Percentiles rank a stretch among this genome's conserved stretches.
Conservation (phyloP, 2,113 vertebrate species). For the Gobiocypris rarus region DNA sequence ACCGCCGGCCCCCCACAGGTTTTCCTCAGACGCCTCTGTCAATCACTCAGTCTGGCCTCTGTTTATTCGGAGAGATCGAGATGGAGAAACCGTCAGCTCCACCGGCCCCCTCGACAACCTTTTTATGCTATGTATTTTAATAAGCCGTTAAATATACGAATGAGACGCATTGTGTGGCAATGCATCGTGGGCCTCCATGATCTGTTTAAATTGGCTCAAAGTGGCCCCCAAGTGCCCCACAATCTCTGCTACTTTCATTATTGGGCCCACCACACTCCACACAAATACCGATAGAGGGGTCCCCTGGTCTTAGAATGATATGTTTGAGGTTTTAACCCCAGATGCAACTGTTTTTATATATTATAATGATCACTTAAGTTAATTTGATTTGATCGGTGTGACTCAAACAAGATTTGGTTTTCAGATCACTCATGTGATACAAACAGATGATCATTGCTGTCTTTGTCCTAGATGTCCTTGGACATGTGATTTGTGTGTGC, state of each 20-base stretch:
- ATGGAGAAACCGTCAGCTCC: slow-evolving; percentile 56
- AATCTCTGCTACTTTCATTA: slow-evolving; percentile 72
- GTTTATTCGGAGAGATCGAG: slow-evolving; percentile 55
- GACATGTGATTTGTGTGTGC: background rate
- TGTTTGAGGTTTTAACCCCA: background rate
- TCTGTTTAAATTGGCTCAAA: slow-evolving; percentile 71
- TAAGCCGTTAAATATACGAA: slow-evolving; percentile 63
- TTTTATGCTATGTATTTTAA: slow-evolving; percentile 52
- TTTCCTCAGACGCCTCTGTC: slow-evolving; percentile 54
- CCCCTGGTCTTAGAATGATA: background rate
- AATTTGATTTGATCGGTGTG: background rate
- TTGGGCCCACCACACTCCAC: slow-evolving; percentile 24
- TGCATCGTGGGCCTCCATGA: slow-evolving; percentile 60
- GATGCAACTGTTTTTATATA: background rate
- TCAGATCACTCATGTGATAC: background rate
- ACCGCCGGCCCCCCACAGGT: slow-evolving; percentile 24
- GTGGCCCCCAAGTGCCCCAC: slow-evolving; percentile 62
- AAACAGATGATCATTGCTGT: background rate
- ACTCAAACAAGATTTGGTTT: background rate
- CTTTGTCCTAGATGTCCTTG: background rate
- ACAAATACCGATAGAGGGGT: slow-evolving; percentile 28
- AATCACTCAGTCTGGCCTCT: slow-evolving; percentile 53
- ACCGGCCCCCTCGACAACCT: background rate
- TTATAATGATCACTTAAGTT: background rate
- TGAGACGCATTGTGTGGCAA: slow-evolving; percentile 51